phyloP scores from a whole-genome alignment of 2,113 vertebrate genomes.

The Sinocyclocheilus maitianheensis region DNA sequence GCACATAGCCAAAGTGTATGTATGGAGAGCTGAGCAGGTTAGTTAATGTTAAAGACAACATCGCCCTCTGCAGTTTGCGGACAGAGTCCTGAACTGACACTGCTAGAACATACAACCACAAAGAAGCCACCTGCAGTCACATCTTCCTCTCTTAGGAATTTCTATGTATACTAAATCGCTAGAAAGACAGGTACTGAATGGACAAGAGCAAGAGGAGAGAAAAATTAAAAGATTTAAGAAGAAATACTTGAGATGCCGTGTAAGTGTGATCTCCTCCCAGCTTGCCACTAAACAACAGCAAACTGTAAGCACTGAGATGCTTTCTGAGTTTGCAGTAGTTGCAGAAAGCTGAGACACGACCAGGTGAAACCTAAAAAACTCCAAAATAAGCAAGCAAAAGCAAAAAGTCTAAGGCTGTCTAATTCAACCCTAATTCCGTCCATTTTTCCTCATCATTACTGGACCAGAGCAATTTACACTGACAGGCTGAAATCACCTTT shows the following conservation, averaged over 20 bases:
- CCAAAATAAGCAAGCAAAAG: neutral
- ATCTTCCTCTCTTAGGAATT: neutral
- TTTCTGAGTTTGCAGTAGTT: conserved; percentile 5
- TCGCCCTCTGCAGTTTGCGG: conserved; percentile 78
- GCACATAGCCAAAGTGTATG: conserved; percentile 15
- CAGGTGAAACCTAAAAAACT: neutral
- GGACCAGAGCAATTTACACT: conserved; percentile 62
- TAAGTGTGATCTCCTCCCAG: too few relatives aligned
- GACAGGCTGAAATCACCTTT: conserved; percentile 62
- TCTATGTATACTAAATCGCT: neutral
- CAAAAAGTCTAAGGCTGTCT: conserved; percentile 40
- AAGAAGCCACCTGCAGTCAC: neutral
- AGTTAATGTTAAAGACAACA: conserved; percentile 74
- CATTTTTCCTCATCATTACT: conserved; percentile 58
- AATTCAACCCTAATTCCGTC: conserved; percentile 54
- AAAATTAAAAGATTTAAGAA: neutral
- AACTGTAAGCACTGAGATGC: neutral
- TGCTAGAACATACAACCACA: conserved; percentile 14
- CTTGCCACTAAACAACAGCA: neutral
- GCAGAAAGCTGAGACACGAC: neutral
- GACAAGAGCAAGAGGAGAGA: neutral
- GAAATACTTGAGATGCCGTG: neutral
- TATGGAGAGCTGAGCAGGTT: conserved; percentile 42
- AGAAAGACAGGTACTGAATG: neutral
- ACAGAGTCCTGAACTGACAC: conserved; percentile 50